A percentile compares a stretch with the other conserved stretches of the same genome.
phyloP scores from a whole-genome alignment of 64 coral and sea anemone genomes.

The Pocillopora damicornis region DNA sequence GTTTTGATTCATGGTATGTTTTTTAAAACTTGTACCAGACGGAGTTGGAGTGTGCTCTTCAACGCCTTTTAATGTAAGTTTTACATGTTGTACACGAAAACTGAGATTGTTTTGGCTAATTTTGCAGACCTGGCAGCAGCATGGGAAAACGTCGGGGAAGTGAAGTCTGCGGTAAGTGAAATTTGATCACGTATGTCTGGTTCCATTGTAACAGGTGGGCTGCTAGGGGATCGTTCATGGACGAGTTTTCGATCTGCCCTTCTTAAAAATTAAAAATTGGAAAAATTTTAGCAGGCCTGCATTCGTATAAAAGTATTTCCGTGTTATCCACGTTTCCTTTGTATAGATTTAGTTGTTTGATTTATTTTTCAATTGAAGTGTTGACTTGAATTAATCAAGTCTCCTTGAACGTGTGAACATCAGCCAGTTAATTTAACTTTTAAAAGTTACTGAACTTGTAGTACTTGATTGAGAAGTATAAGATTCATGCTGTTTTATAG shows the following conservation, averaged over 20 bases:
- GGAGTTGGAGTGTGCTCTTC: background rate
- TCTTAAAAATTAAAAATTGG: too few species aligned
- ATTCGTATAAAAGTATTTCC: too few species aligned
- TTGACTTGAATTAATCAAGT: too few species aligned
- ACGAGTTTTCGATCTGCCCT: background rate
- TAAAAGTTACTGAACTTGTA: too few species aligned
- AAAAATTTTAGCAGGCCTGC: too few species aligned
- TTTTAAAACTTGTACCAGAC: background rate
- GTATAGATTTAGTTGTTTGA: too few species aligned
- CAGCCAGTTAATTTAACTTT: too few species aligned
- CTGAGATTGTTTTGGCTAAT: background rate
- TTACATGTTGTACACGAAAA: background rate
- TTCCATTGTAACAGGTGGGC: background rate
- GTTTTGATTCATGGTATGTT: conserved; percentile 37
- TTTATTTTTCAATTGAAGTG: too few species aligned
- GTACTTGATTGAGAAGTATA: too few species aligned
- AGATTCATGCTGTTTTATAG: too few species aligned
- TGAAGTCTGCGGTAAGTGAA: conserved; percentile 57
- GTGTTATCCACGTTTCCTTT: too few species aligned
- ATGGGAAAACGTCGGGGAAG: conserved; percentile 69
- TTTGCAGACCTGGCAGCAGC: conserved; percentile 51
- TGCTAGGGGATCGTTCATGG: background rate
- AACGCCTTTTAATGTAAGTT: background rate
- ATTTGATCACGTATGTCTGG: conserved; percentile 1
- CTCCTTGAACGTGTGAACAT: too few species aligned